Base-by-base conservation (phyloP, 2,113 vertebrate genomes). In the Archocentrus centrarchus region DNA sequence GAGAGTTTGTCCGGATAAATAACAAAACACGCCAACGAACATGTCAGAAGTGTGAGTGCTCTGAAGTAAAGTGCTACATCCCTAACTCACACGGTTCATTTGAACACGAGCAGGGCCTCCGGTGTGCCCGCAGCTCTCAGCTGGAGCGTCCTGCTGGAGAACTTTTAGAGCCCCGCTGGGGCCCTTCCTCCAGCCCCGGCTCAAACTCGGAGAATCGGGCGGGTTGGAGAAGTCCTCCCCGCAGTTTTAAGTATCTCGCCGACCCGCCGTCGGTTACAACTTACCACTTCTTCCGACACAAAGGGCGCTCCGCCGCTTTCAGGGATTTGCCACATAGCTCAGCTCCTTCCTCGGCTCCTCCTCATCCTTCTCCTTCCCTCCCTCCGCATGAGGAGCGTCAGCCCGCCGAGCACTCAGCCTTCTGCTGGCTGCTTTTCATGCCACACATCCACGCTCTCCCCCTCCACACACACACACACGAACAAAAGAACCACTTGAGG, bases 31-130 rank as follows among this genome's bases (percentile, higher is more conserved):
- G 11, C 3, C 13, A 47, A 47, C 5, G 6, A 47, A 44, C 5
- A 1, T 5, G 4, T 5, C 41, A 11, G 9, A 0, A 18, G 50
- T 18, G 6, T 13, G 3, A 44, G 37, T 27, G 0, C 0, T 3
- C 22, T 68, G 22, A 18, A 4, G 63, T n/a, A 7, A 2, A 13
- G 61, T 0, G 44, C 0, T 0, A 22, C n/a, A 0, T 15, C 37
- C 14, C 14, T 5, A 47, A 47, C 44, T 14, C 13, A 2, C 44
- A 47, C 13, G 14, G 15, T 17, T 50, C 15, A 18, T 20, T 53
- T 50, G 18, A 6, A 7, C 15, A 17, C 17, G 6, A 41, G 64
- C 64, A 27, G 64, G 64, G 41, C 64, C 41, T 68, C 17, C n/a
- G 22, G n/a, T 2, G 39, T 68, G 7, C 3, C 4, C 20, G 9